Evolutionary conservation across 2,888 invertebrate genomes (phyloP), one percentile per base, ranked within the genome.

Genomic region (Mythimna vitellina): DNA sequence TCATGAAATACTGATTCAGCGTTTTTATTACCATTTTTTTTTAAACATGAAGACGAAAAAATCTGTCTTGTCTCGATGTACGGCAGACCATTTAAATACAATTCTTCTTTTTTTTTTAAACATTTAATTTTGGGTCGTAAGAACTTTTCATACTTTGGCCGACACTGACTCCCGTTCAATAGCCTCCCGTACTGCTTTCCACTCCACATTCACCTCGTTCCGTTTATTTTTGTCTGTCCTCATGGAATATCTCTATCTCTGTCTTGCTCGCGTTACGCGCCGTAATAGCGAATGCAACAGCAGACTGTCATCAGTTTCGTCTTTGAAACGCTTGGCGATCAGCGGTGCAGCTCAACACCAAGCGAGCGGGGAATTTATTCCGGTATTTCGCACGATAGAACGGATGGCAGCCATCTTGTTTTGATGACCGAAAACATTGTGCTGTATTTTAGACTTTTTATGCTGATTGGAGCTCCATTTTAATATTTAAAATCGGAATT

Each of bases 181-280:
- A 91, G 87, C 87, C 88, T 86, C 86, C 85, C 85, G 84, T 86
- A 85, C 89, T 84, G 88, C 86, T 85, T 92, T 93, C 92, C 92
- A 93, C 93, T 93, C 92, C 91, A 93, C 93, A 90, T 93, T 93
- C 93, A 94, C 93, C 92, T 90, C 89, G 84, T 77, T 88, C 84
- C 81, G 84, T 89, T 87, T 88, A 87, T 84, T 84, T 84, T 78
- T 65, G 83, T 79, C 69, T 68, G 79, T 82, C 83, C 84, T 88
- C 82, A 69, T 83, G 66, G 49, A 72, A 69, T 77, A 81, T 80
- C 62, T 66, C 63, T 89, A 90, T 90, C 91, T 86, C 86, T 88
- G 76, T 93, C 89, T 56, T 80, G 74, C 89, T 78, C 83, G 56
- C 76, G 65, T 32, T 54, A 68, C 61, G 58, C 65, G 56, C 54